A percentile compares a stretch with the other conserved stretches of the same genome.
Conservation (phyloP, 2,888 invertebrate species). For the Epinotia brunnichana region DNA sequence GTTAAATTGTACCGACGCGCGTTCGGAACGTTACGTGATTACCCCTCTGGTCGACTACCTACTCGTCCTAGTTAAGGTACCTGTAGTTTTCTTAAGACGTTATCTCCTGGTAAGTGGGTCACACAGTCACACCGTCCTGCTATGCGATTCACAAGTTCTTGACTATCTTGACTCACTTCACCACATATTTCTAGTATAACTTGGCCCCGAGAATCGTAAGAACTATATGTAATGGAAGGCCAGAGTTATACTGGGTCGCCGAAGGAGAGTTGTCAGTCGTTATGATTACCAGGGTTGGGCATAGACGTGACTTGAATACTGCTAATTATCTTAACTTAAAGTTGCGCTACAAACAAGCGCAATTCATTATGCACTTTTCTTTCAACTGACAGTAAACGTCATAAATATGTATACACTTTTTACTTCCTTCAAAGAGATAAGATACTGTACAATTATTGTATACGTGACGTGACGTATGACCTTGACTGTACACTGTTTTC, state of each 20-base stretch:
- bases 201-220: background rate
- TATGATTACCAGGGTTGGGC: constrained; percentile 13
- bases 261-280: background rate
- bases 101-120: constrained; percentile 36
- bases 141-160: background rate
- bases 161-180: background rate
- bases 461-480: background rate
- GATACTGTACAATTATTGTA: background rate
- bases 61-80: background rate
- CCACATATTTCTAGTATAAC: background rate
- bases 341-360: constrained; percentile 19
- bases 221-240: background rate
- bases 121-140: constrained; percentile 28
- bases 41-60: background rate
- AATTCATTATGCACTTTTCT: background rate
- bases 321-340: constrained; percentile 40
- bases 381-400: background rate
- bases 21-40: too few species aligned
- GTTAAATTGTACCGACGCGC: too few species aligned
- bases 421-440: background rate
- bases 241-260: background rate
- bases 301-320: constrained; percentile 30
- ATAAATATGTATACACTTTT: background rate
- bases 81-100: constrained; percentile 12
- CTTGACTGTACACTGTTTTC: background rate